Evolutionary conservation across 2,113 vertebrate species (phyloP).

Genomic region (Vulpes vulpes): DNA sequence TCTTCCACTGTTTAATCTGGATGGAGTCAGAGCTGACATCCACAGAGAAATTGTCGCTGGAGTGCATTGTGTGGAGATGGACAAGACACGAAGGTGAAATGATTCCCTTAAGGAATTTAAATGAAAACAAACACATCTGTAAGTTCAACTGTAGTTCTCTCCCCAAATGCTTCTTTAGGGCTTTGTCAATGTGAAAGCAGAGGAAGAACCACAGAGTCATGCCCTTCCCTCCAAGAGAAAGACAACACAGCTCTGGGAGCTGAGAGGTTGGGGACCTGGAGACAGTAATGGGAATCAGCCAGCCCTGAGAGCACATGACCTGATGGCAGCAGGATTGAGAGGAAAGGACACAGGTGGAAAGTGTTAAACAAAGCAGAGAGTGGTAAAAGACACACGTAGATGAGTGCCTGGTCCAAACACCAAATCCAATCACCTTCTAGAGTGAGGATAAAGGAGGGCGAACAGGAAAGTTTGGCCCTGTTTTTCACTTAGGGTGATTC

Average conservation of each 20-base stretch:
- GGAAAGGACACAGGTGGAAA: too few species aligned
- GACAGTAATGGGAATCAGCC: background rate
- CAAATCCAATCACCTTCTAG: background rate
- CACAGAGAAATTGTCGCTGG: accelerated
- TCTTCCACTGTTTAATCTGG: accelerated
- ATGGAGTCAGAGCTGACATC: accelerated
- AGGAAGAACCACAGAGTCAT: accelerated
- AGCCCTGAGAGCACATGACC: accelerated
- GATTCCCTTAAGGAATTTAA: too few species aligned
- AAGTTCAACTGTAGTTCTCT: background rate
- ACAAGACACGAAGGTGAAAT: accelerated
- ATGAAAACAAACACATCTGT: background rate
- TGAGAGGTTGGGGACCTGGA: background rate
- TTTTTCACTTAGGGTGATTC: too few species aligned
- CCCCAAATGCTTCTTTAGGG: background rate
- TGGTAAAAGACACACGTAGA: accelerated
- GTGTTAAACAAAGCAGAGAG: accelerated
- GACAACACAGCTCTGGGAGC: background rate
- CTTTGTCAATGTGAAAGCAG: too few species aligned
- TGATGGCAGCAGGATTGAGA: too few species aligned
- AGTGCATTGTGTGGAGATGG: accelerated
- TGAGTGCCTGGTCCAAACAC: too few species aligned
- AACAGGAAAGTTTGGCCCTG: background rate
- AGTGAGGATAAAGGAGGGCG: background rate
- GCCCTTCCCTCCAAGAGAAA: background rate